phyloP scores from a whole-genome alignment of 2,113 vertebrate genomes.

The Rattus norvegicus region GRCr8 NC_086033.1:17615001-17615500 shows the following conservation, averaged over 20 bases:
- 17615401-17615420: background rate
- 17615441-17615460: background rate
- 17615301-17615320: constrained; percentile 1
- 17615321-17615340: background rate
- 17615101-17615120: background rate
- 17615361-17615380: background rate
- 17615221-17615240: constrained; percentile 19
- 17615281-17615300: background rate
- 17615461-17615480: background rate
- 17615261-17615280: background rate
- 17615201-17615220: background rate
- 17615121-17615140: background rate
- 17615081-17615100: background rate
- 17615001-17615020: background rate
- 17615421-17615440: background rate
- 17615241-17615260: background rate
- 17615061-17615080: background rate
- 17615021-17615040: constrained; percentile 36
- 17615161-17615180: constrained; percentile 26
- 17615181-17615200: background rate
- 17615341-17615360: background rate
- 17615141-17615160: background rate
- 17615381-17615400: background rate
- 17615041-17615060: background rate
- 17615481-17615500: background rate